These are phyloP conservation scores for Mellivora capensis DNA, from an alignment of 2,113 vertebrate genomes.

Conservation along the genomic window DNA sequence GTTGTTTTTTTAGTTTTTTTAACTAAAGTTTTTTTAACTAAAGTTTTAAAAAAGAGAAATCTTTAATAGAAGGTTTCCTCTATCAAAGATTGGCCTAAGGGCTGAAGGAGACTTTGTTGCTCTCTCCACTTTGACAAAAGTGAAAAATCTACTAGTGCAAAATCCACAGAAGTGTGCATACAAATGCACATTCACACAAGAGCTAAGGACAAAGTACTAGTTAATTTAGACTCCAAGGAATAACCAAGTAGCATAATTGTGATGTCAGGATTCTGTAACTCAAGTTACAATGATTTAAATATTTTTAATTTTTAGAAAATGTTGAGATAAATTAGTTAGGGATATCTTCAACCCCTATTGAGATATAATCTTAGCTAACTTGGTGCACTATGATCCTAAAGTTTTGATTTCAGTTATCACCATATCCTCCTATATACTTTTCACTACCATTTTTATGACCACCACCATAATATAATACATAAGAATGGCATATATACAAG, in stretches of 20 bases:
- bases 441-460: neutral
- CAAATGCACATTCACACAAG: neutral
- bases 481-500: neutral
- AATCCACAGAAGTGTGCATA: neutral
- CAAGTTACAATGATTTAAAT: neutral
- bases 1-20: neutral
- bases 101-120: neutral
- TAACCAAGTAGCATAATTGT: neutral
- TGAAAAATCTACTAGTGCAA: neutral
- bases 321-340: neutral
- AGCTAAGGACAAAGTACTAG: neutral
- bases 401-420: neutral
- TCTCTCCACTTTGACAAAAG: neutral
- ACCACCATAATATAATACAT: neutral
- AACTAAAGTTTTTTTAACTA: neutral
- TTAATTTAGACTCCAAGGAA: neutral
- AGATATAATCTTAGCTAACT: neutral
- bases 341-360: neutral
- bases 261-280: neutral
- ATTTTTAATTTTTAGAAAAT: conserved; percentile 7
- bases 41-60: neutral
- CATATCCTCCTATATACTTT: neutral
- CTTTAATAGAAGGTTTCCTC: neutral
- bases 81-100: neutral
- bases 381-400: neutral